Base-by-base conservation (phyloP, 2,113 vertebrate genomes). In the Esox niger region DNA sequence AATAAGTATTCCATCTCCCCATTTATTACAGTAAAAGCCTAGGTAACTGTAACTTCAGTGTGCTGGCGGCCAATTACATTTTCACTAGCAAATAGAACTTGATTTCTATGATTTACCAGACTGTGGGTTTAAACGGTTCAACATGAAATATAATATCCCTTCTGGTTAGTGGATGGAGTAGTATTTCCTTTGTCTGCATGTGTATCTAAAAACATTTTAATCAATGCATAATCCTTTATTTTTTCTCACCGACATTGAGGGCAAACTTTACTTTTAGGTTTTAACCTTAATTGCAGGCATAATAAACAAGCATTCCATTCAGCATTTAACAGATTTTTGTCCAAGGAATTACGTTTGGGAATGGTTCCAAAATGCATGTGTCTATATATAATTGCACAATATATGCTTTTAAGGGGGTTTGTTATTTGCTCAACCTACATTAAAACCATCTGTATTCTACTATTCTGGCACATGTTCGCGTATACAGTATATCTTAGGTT, bases 241-340 rank as follows among this genome's bases (percentile, higher is more conserved):
- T 13, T 58, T 17, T 32, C 21, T 74, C 64, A 30, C 23, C 21
- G 25, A 71, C 62, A 58, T 58, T 21, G 30, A 17, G 52, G n/a
- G 21, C 23, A 49, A 17, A 43, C 66, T 56, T 30, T 54, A 46
- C 23, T 64, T 62, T 60, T 49, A 70, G 56, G 60, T 78, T 62
- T 46, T 62, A 7, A 13, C 4, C 8, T 32, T 79, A 77, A 75
- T 82, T 71, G 76, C 15, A 62, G 29, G 60, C 25, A 54, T 62
- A 67, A 74, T 67, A 70, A 70, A 79, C 59, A 72, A 11, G 38
- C 59, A 66, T 70, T 66, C 56, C 74, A 38, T 30, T 78, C 35
- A 55, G 25, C 32, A 70, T 80, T 71, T 30, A 67, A 30, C 8
- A 70, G 8, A 72, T 71, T 75, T 77, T 73, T 76, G 63, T 71